Conservation (phyloP, 2,113 vertebrate genomes). For the Lutjanus erythropterus region DNA sequence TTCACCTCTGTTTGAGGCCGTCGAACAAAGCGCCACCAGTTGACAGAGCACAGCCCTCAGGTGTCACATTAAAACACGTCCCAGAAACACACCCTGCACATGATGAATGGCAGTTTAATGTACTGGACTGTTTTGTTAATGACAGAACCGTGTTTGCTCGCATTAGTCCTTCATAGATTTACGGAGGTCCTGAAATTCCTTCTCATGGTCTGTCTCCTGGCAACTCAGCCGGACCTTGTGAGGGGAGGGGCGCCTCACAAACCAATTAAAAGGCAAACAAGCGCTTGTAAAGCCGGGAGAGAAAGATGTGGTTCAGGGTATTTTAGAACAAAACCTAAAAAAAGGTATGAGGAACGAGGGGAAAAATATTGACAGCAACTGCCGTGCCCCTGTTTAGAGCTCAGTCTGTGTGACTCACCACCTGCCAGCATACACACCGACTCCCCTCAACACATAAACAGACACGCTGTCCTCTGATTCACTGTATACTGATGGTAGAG, state of each 20-base stretch:
- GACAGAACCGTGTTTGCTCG: constrained; percentile 61
- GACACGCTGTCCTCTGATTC: constrained; percentile 18
- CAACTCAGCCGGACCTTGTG: constrained; percentile 60
- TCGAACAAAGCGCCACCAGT: constrained; percentile 57
- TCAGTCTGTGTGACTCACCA: constrained; percentile 31
- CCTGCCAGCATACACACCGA: constrained; percentile 41
- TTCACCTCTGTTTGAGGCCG: constrained; percentile 21
- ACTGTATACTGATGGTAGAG: constrained; percentile 6
- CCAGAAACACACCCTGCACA: constrained; percentile 12
- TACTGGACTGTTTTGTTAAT: constrained; percentile 68
- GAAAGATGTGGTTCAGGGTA: constrained; percentile 58
- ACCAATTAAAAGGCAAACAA: constrained; percentile 78
- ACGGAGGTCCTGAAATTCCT: constrained; percentile 78
- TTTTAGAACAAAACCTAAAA: constrained; percentile 75
- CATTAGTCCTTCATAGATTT: constrained; percentile 71
- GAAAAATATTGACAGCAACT: constrained; percentile 50
- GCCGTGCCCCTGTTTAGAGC: constrained; percentile 43
- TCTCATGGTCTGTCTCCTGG: constrained; percentile 75
- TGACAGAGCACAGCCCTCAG: constrained; percentile 35
- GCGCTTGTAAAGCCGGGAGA: constrained; percentile 64
- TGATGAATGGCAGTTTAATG: constrained; percentile 75
- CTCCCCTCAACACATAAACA: constrained; percentile 29
- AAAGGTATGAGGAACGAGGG: constrained; percentile 51
- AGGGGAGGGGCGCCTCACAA: constrained; percentile 60
- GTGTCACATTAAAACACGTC: constrained; percentile 42